Evolutionary conservation across 2,113 vertebrate species (phyloP).

Genomic region (Blennius ocellaris): DNA sequence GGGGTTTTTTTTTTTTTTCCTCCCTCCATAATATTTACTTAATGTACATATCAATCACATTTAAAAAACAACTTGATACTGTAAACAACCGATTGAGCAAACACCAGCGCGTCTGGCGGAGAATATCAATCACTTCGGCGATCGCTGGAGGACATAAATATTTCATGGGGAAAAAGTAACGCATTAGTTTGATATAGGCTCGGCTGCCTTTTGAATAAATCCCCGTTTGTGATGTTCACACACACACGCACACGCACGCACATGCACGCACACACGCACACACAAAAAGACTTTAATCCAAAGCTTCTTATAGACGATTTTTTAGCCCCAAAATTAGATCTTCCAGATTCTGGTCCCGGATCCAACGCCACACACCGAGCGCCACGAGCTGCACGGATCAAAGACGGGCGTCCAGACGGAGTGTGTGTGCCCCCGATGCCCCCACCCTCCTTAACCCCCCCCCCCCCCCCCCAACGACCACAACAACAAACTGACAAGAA

Average conservation of each 20-base stretch:
- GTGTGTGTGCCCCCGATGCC: too few relatives aligned
- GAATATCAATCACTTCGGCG: slow-evolving; percentile 57
- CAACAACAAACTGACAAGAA: slow-evolving; percentile 8
- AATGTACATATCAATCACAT: slow-evolving; percentile 38
- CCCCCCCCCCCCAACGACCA: too few relatives aligned
- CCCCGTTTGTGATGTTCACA: slow-evolving; percentile 41
- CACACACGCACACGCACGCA: slow-evolving; percentile 9
- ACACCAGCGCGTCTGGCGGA: slow-evolving; percentile 14
- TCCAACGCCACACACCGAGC: slow-evolving; percentile 40
- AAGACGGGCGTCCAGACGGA: slow-evolving; percentile 17
- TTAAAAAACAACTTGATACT: slow-evolving; percentile 41
- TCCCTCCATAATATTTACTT: slow-evolving; percentile 35
- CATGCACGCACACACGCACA: slow-evolving; percentile 21
- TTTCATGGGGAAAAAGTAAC: slow-evolving; percentile 54
- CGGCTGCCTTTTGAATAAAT: slow-evolving; percentile 65
- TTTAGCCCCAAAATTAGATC: slow-evolving; percentile 54
- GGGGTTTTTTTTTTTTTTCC: too few relatives aligned
- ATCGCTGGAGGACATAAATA: slow-evolving; percentile 53
- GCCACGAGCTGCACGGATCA: slow-evolving; percentile 39
- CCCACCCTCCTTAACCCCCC: too few relatives aligned
- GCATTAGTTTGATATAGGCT: slow-evolving; percentile 59
- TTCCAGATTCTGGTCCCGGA: slow-evolving; percentile 37
- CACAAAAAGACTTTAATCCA: slow-evolving; percentile 71
- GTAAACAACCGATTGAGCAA: slow-evolving; percentile 45
- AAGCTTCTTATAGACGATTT: slow-evolving; percentile 69